Percentiles rank a stretch among this genome's conserved stretches.
phyloP scores from a whole-genome alignment of 2,797 vertebrate species.

The Sus cebifrons region DNA sequence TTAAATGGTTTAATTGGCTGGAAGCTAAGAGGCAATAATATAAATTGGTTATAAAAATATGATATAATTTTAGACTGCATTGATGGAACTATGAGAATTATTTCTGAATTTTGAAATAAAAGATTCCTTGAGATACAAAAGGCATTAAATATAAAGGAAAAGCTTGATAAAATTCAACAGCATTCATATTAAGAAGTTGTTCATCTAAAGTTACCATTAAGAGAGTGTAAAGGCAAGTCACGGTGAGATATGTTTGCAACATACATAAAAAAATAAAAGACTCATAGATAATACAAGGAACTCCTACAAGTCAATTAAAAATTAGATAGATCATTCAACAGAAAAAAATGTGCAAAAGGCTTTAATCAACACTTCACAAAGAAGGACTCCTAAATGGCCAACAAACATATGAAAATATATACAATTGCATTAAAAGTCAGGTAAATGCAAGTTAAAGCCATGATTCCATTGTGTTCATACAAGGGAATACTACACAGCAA shows the following conservation, averaged over 20 bases:
- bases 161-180: background rate
- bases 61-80: background rate
- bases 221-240: background rate
- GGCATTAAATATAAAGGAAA: constrained; percentile 16
- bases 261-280: background rate
- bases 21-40: background rate
- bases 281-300: background rate
- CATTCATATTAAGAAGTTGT: constrained; percentile 34
- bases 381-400: background rate
- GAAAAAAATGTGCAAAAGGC: background rate
- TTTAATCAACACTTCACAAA: background rate
- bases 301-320: background rate
- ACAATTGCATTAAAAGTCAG: background rate
- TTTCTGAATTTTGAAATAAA: background rate
- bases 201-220: background rate
- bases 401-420: background rate
- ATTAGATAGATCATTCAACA: background rate
- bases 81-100: background rate
- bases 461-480: background rate
- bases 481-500: background rate
- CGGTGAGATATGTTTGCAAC: background rate
- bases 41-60: background rate
- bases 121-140: background rate
- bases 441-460: background rate
- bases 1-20: background rate